Evolutionary conservation across 2,888 invertebrate species (phyloP).

Genomic region (Polymixis lichenea): DNA sequence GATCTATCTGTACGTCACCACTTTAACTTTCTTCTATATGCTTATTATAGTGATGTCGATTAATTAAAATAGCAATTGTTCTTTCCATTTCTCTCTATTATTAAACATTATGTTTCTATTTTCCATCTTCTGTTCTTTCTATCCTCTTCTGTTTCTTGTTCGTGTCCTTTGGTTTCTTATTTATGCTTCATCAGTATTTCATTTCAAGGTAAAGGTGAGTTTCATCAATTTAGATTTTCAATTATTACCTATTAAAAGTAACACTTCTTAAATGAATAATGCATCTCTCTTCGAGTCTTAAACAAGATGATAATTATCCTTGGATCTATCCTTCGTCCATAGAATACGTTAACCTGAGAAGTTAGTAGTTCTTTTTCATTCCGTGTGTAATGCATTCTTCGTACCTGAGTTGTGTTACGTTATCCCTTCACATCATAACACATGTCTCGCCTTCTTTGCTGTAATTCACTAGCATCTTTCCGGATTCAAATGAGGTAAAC

Average conservation of each 20-base stretch:
- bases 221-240: not conserved
- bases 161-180: not conserved
- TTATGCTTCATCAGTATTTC: not conserved
- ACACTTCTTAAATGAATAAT: not conserved
- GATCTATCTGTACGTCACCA: not conserved
- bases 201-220: not conserved
- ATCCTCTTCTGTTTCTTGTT: not conserved
- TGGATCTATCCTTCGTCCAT: not conserved
- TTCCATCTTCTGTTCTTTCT: not conserved
- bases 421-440: too few species aligned
- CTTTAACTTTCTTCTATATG: not conserved
- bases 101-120: not conserved
- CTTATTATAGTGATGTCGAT: not conserved
- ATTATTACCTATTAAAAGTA: not conserved
- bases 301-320: not conserved
- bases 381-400: not conserved
- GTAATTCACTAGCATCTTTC: too few species aligned
- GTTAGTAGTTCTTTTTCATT: not conserved
- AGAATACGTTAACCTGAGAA: not conserved
- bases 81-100: not conserved
- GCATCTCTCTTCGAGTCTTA: not conserved
- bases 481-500: too few species aligned
- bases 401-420: too few species aligned
- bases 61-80: not conserved
- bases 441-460: too few species aligned